Base-by-base conservation (phyloP, 2,888 invertebrate species). In the Acanthacorydalis orientalis region DNA sequence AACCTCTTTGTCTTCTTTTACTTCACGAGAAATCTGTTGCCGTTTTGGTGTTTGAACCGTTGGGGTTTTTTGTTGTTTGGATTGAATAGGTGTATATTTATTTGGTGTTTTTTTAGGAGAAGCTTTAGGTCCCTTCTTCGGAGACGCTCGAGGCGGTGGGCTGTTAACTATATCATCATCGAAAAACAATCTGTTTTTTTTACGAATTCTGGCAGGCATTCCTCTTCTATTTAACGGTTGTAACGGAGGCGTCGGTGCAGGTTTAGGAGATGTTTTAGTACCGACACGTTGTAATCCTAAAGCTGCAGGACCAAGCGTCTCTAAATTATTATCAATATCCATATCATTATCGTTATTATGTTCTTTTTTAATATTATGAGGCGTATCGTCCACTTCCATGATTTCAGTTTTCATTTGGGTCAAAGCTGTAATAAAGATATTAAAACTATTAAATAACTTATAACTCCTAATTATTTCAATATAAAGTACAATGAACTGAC, bases 131-230 rank as follows among this genome's bases (percentile, higher is more conserved):
- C 73, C 69, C 59, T 79, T 75, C 58, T 79, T 80, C 11, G 84
- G 81, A 14, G 85, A 77, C 50, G 78, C 77, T 56, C 81, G 70
- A 43, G 84, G 81, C 57, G 83, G 83, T 40, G 83, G 78, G 52
- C 80, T 83, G 59, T 86, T 86, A 15, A 88, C 81, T 57, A 87
- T 78, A 61, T 89, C 85, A 63, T 92, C 91, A 63, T 91, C 90
- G 64, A 80, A 91, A 62, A 91, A 91, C 48, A 90, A 72, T 33
- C 80, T 77, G 64, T 92, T 92, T 60, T 87, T 85, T 64, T 91
- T 92, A 32, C 91, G 74, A 54, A 90, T 89, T 49, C 92, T 74
- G 6, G 86, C 88, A 47, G 91, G 91, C 87, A 88, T 89, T 42
- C 89, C 89, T 57, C 89, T 74, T 2, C 87, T 81, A 62, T 89